Base-by-base conservation (phyloP, 2,113 vertebrate genomes). In the Epinephelus cyanopodus region DNA sequence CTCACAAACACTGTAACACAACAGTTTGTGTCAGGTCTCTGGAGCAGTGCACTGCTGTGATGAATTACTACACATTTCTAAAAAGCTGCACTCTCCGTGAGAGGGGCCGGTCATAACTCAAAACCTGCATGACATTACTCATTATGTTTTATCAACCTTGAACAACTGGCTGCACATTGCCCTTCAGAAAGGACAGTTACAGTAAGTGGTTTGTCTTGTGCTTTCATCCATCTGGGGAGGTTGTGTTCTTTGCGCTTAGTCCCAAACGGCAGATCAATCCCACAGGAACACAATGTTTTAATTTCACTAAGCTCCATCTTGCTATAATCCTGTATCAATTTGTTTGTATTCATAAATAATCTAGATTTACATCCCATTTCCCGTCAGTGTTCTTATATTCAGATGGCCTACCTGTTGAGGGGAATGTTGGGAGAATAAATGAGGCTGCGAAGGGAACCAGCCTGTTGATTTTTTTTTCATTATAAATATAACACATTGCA, bases 51-150 rank as follows among this genome's bases (percentile, higher is more conserved):
- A 65, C 75, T 58, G 27, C 54, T n/a, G 1, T 86, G 87, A 90
- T 90, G 74, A 86, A 90, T 74, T 21, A 29, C 57, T 33, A 17
- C 50, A 74, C 67, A 70, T 73, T 84, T 83, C 66, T 39, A 60
- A 84, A 89, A 76, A 57, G 68, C 64, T 76, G 72, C 23, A 27
- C 71, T 67, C 81, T 87, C 39, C 2, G 7, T 53, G 33, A 10
- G 27, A 53, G 21, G 62, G 18, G 1, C 48, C 54, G 45, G 67
- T 82, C 63, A 79, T 78, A 64, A 89, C 54, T 79, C 47, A 84
- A 71, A 81, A 53, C 25, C 42, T 62, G 42, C 3, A 0, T 79
- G 74, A 77, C 74, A 82, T 67, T 27, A 23, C 42, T 87, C 61
- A 74, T 83, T 66, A 45, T n/a, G 64, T 29, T 74, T 73, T 58